A percentile compares a stretch with the other conserved stretches of the same genome.
phyloP scores from a whole-genome alignment of 2,113 vertebrate species.

The Pangasianodon gigas region DNA sequence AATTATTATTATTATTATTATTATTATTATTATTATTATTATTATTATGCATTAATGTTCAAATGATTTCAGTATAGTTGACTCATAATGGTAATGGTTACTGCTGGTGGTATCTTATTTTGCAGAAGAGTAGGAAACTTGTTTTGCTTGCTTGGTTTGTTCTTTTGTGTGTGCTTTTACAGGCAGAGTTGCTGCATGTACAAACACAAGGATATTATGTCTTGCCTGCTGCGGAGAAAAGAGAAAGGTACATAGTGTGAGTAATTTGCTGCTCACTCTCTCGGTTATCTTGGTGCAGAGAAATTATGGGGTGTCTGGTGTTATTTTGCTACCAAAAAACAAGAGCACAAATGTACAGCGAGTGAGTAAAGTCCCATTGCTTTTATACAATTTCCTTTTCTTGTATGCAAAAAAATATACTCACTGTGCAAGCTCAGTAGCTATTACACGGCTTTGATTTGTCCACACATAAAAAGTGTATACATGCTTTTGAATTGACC shows the following conservation, averaged over 20 bases:
- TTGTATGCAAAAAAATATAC: not conserved
- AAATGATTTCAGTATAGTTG: too few relatives aligned
- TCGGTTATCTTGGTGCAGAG: not conserved
- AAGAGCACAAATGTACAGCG: not conserved
- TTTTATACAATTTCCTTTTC: not conserved
- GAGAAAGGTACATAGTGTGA: not conserved
- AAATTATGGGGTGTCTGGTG: not conserved
- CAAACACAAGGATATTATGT: constrained; percentile 17
- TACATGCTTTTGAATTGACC: not conserved
- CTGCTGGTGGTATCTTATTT: not conserved
- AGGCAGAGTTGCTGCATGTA: not conserved
- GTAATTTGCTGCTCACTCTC: not conserved
- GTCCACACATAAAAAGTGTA: not conserved
- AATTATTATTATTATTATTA: too few relatives aligned
- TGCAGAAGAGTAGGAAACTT: not conserved
- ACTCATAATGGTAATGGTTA: too few relatives aligned
- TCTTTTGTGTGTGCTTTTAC: not conserved
- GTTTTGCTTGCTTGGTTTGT: not conserved
- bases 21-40: too few relatives aligned
- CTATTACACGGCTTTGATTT: not conserved
- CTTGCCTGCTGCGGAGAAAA: not conserved
- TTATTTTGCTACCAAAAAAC: not conserved
- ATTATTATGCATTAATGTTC: too few relatives aligned
- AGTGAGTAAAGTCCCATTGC: not conserved
- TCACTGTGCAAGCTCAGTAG: not conserved